phyloP scores from a whole-genome alignment of 2,888 invertebrate genomes.

The Priocnemis perturbator region DNA sequence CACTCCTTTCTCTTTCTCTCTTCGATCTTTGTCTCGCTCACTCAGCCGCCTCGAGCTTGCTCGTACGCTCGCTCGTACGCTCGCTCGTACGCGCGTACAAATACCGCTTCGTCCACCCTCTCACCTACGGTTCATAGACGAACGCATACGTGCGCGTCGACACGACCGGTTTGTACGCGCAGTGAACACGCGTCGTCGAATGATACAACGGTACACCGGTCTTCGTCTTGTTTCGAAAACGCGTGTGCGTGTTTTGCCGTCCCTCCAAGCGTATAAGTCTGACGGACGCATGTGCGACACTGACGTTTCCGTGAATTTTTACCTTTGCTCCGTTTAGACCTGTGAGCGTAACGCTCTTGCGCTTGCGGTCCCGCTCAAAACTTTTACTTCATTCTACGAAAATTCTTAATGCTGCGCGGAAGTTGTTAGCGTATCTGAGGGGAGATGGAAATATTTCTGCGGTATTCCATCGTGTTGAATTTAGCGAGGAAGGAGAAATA shows the following conservation, averaged over 20 bases:
- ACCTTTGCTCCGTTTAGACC: no score
- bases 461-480: no score
- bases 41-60: conserved; percentile 13
- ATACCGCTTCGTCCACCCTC: not conserved
- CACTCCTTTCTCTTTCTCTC: conserved; percentile 23
- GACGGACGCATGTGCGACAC: conserved; percentile 16
- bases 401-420: no score
- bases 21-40: conserved; percentile 3
- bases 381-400: no score
- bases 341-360: no score
- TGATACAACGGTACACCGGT: conserved; percentile 47
- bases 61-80: conserved; percentile 8
- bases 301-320: conserved; percentile 19
- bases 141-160: conserved; percentile 7
- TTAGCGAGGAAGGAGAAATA: no score
- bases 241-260: conserved; percentile 15
- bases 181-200: conserved; percentile 41
- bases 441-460: no score
- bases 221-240: conserved; percentile 29
- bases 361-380: no score
- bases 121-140: conserved; percentile 15
- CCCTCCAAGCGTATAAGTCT: not conserved
- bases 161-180: conserved; percentile 43
- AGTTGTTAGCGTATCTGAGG: no score
- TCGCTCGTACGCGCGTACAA: conserved; percentile 5